A percentile compares a stretch with the other conserved stretches of the same genome.
These are phyloP conservation scores for Cerceris ruficornis DNA, from an alignment of 2,888 invertebrate genomes.

Conservation along the genomic window DNA sequence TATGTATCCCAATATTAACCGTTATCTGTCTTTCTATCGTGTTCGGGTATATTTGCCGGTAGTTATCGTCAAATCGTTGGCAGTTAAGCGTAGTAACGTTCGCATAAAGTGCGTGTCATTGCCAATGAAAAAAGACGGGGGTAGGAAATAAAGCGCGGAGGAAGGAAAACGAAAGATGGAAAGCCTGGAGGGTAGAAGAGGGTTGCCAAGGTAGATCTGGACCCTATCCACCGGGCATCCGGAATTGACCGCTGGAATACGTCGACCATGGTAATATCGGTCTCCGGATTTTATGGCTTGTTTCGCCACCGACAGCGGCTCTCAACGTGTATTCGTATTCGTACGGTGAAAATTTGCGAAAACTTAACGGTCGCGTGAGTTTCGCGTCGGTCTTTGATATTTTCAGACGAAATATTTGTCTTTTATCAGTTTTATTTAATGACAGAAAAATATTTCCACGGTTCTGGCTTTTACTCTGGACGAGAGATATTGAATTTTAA, in stretches of 20 bases:
- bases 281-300: slow-evolving; percentile 66
- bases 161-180: slow-evolving; percentile 32
- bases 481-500: neutral
- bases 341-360: neutral
- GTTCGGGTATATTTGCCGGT: neutral
- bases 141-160: slow-evolving; percentile 10
- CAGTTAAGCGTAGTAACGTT: slow-evolving; percentile 4
- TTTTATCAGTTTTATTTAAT: neutral
- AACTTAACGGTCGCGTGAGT: neutral
- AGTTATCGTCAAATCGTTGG: slow-evolving; percentile 8
- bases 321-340: slow-evolving; percentile 46
- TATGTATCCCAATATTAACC: neutral
- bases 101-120: slow-evolving; percentile 10
- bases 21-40: neutral
- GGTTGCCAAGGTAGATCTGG: slow-evolving; percentile 36
- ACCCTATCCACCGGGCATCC: slow-evolving; percentile 54
- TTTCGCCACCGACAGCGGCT: slow-evolving; percentile 58
- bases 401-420: neutral
- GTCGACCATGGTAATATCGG: slow-evolving; percentile 64
- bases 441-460: slow-evolving; percentile 1
- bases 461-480: neutral
- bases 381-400: neutral
- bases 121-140: slow-evolving; percentile 12
- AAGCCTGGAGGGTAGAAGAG: slow-evolving; percentile 27
- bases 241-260: slow-evolving; percentile 66